Evolutionary conservation across 2,888 invertebrate species (phyloP), one percentile per base, ranked within the genome.

Genomic region (Hyposoter didymator): DNA sequence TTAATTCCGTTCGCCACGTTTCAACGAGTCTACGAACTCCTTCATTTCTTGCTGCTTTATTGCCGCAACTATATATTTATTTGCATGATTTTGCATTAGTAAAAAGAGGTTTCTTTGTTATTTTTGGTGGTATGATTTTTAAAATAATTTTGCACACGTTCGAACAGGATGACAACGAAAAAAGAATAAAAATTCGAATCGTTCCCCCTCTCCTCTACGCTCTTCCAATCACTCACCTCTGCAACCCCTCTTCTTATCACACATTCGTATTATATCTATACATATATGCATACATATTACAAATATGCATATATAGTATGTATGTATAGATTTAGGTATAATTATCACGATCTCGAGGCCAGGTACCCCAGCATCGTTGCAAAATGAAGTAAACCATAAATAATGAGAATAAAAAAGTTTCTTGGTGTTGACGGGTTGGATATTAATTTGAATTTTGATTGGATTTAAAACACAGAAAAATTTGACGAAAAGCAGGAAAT

Each of bases 161-260:
- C 76, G 32, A 14, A 43, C n/a, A 78, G 49, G 45, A 67, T 73
- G 84, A 67, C 64, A 76, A 62, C 22, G 70, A 83, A 73, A 83
- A 69, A 43, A 80, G 76, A 82, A 76, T 82, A 49, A 80, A 79
- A 82, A 76, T 85, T 72, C 73, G 81, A 76, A 85, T 72, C 82
- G 78, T 35, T 49, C 69, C 70, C 78, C 55, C 32, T 55, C 78
- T 32, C 59, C 22, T 45, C 78, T 45, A 1, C 52, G 47, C 49
- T 19, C 79, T 22, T 19, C 64, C 67, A 55, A 82, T 82, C 76
- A 83, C 85, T 73, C 82, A 55, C 79, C 84, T 82, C 82, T 64
- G 69, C 82, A 83, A 80, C 79, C 83, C 80, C 66, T 76, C 64
- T 79, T 69, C 66, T 85, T 85, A 83, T 85, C 85, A 67, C 83